Evolutionary conservation across 1,140 invertebrate species (phyloP), one percentile per base, ranked within the genome.

Genomic region (Drosophila pallidifrons): DNA sequence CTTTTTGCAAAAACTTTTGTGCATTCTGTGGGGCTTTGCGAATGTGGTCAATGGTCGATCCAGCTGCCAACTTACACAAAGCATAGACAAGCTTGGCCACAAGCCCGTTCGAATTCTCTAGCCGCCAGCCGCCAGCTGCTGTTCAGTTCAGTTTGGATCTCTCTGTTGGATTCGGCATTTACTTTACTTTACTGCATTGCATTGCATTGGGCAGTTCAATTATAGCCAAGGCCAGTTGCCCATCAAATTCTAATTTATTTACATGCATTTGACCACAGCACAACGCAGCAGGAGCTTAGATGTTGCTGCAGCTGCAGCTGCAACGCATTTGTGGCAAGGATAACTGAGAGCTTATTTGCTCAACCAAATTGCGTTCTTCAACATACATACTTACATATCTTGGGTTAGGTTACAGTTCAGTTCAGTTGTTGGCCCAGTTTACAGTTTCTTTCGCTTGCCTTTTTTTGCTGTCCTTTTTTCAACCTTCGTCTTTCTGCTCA

Each of bases 231-330:
- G 58, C 49, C 51, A 72, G 49, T 52, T 54, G 67, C 49, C 67
- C 60, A 76, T 76, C 74, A 76, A 76, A 66, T 88, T 79, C 66
- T 83, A 89, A 88, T 88, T 88, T 88, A 88, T 88, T 88, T 88
- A 88, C 85, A 88, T 83, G 83, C 80, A 81, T 72, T 78, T 77
- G 16, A 5, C 5, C 28, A 38, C 6, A 16, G 61, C 51, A 38
- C 35, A 38, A 10, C 8, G 35, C 35, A 38, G 35, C 8, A 30
- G n/a, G 5, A 47, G 43, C 11, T 16, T 15, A 32, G 15, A n/a
- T 35, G 46, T 10, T 20, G 25, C 28, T 49, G 16, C 28, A 6
- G 41, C 41, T 47, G 15, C 58, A 58, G 58, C 58, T 75, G 58
- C 55, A 69, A 57, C 65, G 41, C 58, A 75, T 70, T 75, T 75